Evolutionary conservation across 2,888 invertebrate species (phyloP), one percentile per base, ranked within the genome.

Genomic region (Caenorhabditis sp.): DNA sequence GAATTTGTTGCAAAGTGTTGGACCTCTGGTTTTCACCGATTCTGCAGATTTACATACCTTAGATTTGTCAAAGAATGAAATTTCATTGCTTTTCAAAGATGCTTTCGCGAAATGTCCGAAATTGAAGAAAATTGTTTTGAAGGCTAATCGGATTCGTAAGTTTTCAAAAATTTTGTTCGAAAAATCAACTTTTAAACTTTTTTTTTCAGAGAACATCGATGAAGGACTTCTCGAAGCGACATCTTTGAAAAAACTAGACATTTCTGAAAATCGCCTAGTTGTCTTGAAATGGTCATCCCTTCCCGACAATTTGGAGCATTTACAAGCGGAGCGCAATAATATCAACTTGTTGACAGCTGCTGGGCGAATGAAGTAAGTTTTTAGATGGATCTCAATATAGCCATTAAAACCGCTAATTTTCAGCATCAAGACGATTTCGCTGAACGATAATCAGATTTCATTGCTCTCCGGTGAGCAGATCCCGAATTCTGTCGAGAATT

Each of bases 161-260:
- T 74, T 93, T 23, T 56, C 26, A 12, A 17, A 21, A 17, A 26
- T 14, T 49, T 49, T 36, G 10, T 31, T 14, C 43, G 2, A 43
- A 17, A 43, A 43, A 43, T 21, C 23, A 36, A 17, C 23, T 56
- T 38, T 27, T 12, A 27, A 17, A 36, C 25, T 23, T 1, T 38
- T 25, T 59, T 59, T 52, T 53, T 43, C 60, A 65, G 77, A 72
- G 66, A 73, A 73, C 12, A 57, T 77, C 31, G 80, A 77, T 27
- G 80, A 80, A 23, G 70, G 73, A 12, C 66, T 80, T 12, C 38
- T 63, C 27, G 73, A 73, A 61, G 76, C 74, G 17, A 26, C 54
- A 10, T 58, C 60, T 0, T 63, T 76, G 58, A 63, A 72, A 20
- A 60, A 70, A 49, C 56, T 82, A 12, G 78, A 82, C 49, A 53